phyloP scores from a whole-genome alignment of 2,113 vertebrate species.

The Fregata magnificens region DNA sequence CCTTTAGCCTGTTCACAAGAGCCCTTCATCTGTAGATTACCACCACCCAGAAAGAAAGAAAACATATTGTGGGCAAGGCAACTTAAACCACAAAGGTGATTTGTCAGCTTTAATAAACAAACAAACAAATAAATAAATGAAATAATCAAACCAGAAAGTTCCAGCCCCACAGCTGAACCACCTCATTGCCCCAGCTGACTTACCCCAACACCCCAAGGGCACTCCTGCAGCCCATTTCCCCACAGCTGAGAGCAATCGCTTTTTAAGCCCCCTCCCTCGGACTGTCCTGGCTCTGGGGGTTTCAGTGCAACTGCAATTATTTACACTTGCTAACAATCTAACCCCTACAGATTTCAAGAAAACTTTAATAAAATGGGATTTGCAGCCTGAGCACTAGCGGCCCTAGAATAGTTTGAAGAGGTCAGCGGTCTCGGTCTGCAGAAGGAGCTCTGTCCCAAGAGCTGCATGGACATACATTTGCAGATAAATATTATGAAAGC shows the following conservation, averaged over 20 bases:
- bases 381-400: not conserved
- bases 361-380: rapidly evolving
- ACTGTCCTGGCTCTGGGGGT: not conserved
- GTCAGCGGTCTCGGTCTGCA: not conserved
- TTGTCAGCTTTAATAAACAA: not conserved
- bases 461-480: not conserved
- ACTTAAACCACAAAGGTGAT: not conserved
- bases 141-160: not conserved
- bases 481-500: not conserved
- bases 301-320: rapidly evolving
- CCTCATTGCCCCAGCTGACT: not conserved
- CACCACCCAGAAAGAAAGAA: not conserved
- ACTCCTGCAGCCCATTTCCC: not conserved
- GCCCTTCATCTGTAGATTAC: too few species aligned
- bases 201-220: not conserved
- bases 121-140: not conserved
- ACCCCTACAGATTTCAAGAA: rapidly evolving
- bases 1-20: rapidly evolving
- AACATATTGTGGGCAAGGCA: rapidly evolving
- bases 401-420: rapidly evolving
- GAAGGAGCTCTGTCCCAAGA: not conserved
- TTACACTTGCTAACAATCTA: too few species aligned
- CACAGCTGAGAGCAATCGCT: not conserved
- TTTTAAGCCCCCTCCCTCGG: not conserved
- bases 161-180: not conserved